Evolutionary conservation across 2,113 vertebrate species (phyloP).

Genomic region (Pelodiscus sinensis): DNA sequence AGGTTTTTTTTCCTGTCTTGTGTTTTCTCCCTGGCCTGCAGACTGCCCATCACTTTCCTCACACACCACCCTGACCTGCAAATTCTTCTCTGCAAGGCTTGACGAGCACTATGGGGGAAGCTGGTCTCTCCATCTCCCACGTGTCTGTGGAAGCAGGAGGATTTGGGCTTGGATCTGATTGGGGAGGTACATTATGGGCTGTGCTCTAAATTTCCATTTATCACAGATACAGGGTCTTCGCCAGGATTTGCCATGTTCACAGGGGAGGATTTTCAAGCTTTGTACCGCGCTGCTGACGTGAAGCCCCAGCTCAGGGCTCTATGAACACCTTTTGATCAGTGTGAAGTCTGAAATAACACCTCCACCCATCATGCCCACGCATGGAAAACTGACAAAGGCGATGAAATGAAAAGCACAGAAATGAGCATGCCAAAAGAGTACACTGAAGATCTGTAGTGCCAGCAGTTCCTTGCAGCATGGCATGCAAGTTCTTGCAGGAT

Average conservation of each 20-base stretch:
- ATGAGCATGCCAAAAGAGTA: not conserved
- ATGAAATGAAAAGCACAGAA: not conserved
- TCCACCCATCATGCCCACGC: not conserved
- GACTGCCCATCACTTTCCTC: not conserved
- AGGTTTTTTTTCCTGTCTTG: accelerated
- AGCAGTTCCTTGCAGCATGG: not conserved
- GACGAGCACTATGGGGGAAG: not conserved
- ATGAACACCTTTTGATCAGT: not conserved
- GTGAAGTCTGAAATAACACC: not conserved
- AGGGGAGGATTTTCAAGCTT: not conserved
- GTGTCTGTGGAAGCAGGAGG: not conserved
- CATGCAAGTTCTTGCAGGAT: not conserved
- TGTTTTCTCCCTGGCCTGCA: not conserved
- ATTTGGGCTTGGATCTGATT: not conserved
- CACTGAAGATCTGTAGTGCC: not conserved
- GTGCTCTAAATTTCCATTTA: not conserved
- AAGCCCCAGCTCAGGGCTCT: not conserved
- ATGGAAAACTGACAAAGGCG: not conserved
- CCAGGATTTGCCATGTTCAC: not conserved
- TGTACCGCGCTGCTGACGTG: not conserved
- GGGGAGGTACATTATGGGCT: not conserved
- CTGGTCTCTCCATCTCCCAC: not conserved
- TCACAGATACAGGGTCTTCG: not conserved
- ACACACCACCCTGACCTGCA: not conserved
- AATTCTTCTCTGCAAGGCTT: not conserved